Evolutionary conservation across 2,888 invertebrate genomes (phyloP).

Genomic region (Brachylomia viminalis): DNA sequence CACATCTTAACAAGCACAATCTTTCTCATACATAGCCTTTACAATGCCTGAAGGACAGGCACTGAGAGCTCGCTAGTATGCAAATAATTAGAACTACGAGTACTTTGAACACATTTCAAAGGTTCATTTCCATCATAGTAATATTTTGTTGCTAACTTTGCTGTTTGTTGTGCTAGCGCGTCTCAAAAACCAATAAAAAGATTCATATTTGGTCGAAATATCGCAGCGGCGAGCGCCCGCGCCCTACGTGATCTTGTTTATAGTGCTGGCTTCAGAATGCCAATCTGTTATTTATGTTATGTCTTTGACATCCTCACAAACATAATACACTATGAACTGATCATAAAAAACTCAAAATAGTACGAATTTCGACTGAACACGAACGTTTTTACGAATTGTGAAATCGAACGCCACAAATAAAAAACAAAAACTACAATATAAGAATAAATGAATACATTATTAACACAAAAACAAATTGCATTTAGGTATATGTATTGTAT

Average conservation of each 20-base stretch:
- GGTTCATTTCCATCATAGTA: neutral
- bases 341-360: conserved; percentile 22
- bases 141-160: neutral
- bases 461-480: conserved; percentile 34
- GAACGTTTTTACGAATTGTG: conserved; percentile 24
- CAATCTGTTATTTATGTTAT: conserved; percentile 71
- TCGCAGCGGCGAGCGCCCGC: conserved; percentile 50
- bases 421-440: conserved; percentile 29
- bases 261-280: conserved; percentile 55
- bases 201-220: conserved; percentile 73
- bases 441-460: conserved; percentile 39
- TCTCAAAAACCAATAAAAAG: conserved; percentile 75
- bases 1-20: neutral
- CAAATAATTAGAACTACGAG: neutral
- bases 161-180: conserved; percentile 59
- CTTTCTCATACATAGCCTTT: neutral
- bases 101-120: conserved; percentile 7
- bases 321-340: conserved; percentile 15
- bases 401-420: conserved; percentile 36
- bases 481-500: conserved; percentile 23
- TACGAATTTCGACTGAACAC: conserved; percentile 19
- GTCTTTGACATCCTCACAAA: conserved; percentile 38
- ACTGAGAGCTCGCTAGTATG: neutral
- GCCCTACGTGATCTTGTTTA: conserved; percentile 79
- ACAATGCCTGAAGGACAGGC: conserved; percentile 1